A percentile compares a stretch with the other conserved stretches of the same genome.
phyloP scores from a whole-genome alignment of 2,113 vertebrate genomes.

The Chrysemys picta region DNA sequence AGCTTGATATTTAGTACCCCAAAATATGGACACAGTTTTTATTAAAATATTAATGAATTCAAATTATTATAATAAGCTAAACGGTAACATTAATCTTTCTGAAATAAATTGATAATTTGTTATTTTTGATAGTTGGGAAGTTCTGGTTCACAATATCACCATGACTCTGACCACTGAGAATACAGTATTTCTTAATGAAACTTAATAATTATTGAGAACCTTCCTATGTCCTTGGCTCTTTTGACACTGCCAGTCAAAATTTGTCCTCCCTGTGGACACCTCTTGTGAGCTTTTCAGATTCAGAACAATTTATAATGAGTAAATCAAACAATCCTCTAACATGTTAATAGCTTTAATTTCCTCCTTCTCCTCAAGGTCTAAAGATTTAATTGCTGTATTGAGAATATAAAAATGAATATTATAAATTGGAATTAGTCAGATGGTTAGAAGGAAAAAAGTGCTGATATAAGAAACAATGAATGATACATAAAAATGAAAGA shows the following conservation, averaged over 20 bases:
- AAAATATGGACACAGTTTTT: background rate
- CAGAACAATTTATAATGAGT: constrained; percentile 77
- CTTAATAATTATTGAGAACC: constrained; percentile 62
- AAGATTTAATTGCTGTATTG: constrained; percentile 76
- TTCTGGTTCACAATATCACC: background rate
- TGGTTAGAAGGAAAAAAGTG: constrained; percentile 67
- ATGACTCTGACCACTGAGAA: background rate
- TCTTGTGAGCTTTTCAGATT: constrained; percentile 71
- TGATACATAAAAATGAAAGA: constrained; percentile 42
- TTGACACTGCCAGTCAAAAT: constrained; percentile 75
- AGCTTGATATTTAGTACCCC: background rate
- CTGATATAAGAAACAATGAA: constrained; percentile 55
- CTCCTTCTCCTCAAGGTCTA: constrained; percentile 79
- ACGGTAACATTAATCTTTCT: background rate
- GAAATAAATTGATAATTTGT: background rate
- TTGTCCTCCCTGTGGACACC: constrained; percentile 65
- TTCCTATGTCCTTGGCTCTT: constrained; percentile 63
- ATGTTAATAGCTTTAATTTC: constrained; percentile 81
- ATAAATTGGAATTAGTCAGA: constrained; percentile 72
- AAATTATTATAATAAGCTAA: background rate
- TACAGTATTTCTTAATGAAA: constrained; percentile 19
- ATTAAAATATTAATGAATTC: background rate
- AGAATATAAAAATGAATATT: constrained; percentile 75
- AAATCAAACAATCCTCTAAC: constrained; percentile 78
- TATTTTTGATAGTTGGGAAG: background rate